Percentiles rank a stretch among this genome's conserved stretches.
Evolutionary conservation across 2,113 vertebrate species (phyloP).

Genomic region (Ginglymostoma cirratum): DNA sequence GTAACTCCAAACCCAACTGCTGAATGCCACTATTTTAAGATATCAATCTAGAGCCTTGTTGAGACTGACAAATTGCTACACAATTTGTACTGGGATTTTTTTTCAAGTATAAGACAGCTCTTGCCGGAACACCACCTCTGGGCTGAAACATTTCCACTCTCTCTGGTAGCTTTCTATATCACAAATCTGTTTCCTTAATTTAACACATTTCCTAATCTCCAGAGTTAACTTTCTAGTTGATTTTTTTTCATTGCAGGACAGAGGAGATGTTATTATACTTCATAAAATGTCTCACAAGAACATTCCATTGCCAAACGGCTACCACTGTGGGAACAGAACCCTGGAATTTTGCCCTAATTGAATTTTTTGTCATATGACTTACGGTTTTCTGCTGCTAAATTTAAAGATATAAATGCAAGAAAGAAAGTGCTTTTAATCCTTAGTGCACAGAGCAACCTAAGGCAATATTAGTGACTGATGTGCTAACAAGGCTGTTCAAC

Average conservation of each 20-base stretch:
- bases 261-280: neutral
- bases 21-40: neutral
- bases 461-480: neutral
- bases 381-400: neutral
- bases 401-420: neutral
- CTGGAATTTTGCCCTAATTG: neutral
- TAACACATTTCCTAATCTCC: neutral
- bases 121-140: too few relatives aligned
- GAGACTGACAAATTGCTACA: neutral
- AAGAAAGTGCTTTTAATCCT: neutral
- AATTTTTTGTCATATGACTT: neutral
- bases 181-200: neutral
- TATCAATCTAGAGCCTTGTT: neutral
- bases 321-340: neutral
- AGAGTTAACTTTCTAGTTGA: neutral
- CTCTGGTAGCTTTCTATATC: neutral
- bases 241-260: neutral
- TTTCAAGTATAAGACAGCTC: neutral
- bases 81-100: neutral
- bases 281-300: neutral
- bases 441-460: neutral
- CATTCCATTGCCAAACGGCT: neutral
- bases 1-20: too few relatives aligned
- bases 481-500: neutral
- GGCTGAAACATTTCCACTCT: neutral